Evolutionary conservation across 2,888 invertebrate genomes (phyloP), one percentile per base, ranked within the genome.

Genomic region (Ophraella communa): DNA sequence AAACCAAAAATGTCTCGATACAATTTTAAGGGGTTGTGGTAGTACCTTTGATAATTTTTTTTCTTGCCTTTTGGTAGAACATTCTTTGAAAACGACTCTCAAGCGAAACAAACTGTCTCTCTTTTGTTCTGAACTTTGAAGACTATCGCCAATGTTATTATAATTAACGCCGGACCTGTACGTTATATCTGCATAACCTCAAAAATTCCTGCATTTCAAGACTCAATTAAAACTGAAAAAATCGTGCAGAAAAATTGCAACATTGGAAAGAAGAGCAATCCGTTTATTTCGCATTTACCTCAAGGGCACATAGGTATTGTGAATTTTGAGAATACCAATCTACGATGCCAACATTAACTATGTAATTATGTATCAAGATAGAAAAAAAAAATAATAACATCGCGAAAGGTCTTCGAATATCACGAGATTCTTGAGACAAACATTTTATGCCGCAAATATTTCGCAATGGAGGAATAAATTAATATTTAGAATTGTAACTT

Each of bases 161-260:
- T 18, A 20, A 42, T 42, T 55, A n/a, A 21, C 7, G 14, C 24
- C 60, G 52, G 42, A 17, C 21, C 60, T 60, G 60, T 30, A n/a
- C 17, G 11, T 7, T 11, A 4, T 1, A 52, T 52, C 60, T 60
- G 52, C 58, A 62, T 65, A 58, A 55, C 58, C 24, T 35, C 35
- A 53, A 51, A 39, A 53, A 58, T 59, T 54, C 30, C 47, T 23
- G 58, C 62, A 65, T 65, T 65, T 62, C 62, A 42, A 65, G 53
- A 20, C 54, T 57, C 65, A 65, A 62, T 65, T 45, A 49, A 56
- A 62, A 64, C 51, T 35, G 42, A 62, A 59, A 53, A 56, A 39
- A 39, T 39, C 52, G 49, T 59, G 59, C 42, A 54, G 39, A 54
- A 64, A 64, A 59, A 64, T 52, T 53, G 60, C 60, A 52, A 59